Base-by-base conservation (phyloP, 30 jellyfish, hydroid and myxozoan species). In the Clytia hemisphaerica region DNA sequence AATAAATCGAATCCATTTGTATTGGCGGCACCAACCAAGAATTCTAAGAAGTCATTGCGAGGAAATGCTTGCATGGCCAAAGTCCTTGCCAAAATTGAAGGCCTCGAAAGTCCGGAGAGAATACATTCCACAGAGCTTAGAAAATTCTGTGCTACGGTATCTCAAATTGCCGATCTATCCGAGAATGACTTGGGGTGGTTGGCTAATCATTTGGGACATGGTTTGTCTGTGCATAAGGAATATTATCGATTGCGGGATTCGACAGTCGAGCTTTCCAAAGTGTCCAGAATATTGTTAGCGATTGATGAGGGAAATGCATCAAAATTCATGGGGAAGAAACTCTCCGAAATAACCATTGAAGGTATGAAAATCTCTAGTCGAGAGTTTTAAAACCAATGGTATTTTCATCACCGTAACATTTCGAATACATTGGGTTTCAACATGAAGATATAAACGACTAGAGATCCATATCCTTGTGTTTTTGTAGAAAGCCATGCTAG, bases 211-310 rank as follows among this genome's bases (percentile, higher is more conserved):
- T 45, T 72, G 73, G 84, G 84, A 4, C 76, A 35, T 27, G 65
- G 53, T 36, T 38, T 71, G 2, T 37, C 71, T 6, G 83, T 71
- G 10, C 83, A 71, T 6, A n/a, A 61, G 15, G 73, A 71, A 37
- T 71, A 71, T 33, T 71, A 71, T 74, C 31, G 83, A 5, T 40
- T 51, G 10, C 64, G 46, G 16, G 84, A 72, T 12, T 72, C 84
- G 4, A 72, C 84, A 32, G 40, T 72, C 38, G 84, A 72, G 75
- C 84, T 72, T 14, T 35, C 75, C 16, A 72, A 72, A 51, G 84
- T 72, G 14, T 48, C 66, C 62, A 50, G 71, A 19, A 33, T 72
- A 34, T 40, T 72, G 45, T 37, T 72, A 45, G 76, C 84, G 15
- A 66, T 53, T 15, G 84, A 72, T 55, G 84, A 72, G 21, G 84